Conservation (phyloP, 2,888 invertebrate genomes). For the Eucera pruinosa region DNA sequence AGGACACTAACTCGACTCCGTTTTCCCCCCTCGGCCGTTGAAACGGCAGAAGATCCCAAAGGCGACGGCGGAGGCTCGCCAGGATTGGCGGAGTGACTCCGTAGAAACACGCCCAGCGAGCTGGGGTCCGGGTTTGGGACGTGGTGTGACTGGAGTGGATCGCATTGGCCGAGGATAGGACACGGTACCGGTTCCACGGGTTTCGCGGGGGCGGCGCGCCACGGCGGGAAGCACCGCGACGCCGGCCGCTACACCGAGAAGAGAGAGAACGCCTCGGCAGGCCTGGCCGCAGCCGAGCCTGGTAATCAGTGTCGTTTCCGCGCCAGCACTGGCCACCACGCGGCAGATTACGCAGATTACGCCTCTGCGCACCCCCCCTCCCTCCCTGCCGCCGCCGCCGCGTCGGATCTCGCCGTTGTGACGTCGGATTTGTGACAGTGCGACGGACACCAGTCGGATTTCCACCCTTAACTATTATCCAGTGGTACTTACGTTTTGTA, state of each 20-base stretch:
- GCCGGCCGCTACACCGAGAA: conserved; percentile 63
- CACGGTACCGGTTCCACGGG: conserved; percentile 76
- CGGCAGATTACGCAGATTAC: conserved; percentile 75
- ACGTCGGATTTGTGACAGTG: conserved; percentile 53
- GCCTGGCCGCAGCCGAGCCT: conserved; percentile 77
- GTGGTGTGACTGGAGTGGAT: conserved; percentile 66
- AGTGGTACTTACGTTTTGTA: too few relatives aligned
- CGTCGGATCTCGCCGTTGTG: conserved; percentile 16
- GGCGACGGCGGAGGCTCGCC: neutral
- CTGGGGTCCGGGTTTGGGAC: conserved; percentile 73
- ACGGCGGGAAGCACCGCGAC: conserved; percentile 69
- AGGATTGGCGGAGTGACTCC: conserved; percentile 28
- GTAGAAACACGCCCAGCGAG: conserved; percentile 69
- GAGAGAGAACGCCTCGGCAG: conserved; percentile 64
- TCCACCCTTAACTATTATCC: too few relatives aligned
- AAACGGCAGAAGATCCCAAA: neutral
- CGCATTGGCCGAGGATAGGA: conserved; percentile 76
- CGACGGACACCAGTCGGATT: neutral
- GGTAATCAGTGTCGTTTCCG: conserved; percentile 84
- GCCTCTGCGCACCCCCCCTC: conserved; percentile 24
- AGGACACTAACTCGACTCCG: neutral
- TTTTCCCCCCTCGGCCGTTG: neutral
- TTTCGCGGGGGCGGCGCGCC: conserved; percentile 81
- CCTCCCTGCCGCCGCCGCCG: conserved; percentile 12
- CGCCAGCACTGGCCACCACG: conserved; percentile 82